Base-by-base conservation (phyloP, 2,113 vertebrate species). In the Dinomys branickii region DNA sequence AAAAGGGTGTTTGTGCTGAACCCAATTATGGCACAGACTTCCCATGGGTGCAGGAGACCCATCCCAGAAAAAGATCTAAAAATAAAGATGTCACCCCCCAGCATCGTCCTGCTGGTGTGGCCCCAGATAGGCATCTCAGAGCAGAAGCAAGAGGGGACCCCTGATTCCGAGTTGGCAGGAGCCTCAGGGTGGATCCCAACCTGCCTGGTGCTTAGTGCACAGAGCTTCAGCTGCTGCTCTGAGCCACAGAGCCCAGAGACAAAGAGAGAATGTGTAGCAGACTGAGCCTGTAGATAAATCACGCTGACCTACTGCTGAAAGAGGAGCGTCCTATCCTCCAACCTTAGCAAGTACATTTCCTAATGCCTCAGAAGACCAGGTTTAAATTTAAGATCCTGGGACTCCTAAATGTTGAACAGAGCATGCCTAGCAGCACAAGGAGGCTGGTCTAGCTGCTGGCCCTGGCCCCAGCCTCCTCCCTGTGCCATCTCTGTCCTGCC, bases 401-500 rank as follows among this genome's bases (percentile, higher is more conserved):
- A 2, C 12, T 24, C 73, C 83, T 30, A 0, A 59, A 5, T 35
- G 28, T 12, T 16, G 10, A 30, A 35, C 11, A 3, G 2, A 65
- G 22, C 22, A 3, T 0, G 0, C 3, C 3, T 0, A 0, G 69
- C 11, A 14, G 5, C 52, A 9, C 1, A 0, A 28, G 17, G 41
- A 10, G 35, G 14, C 30, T 4, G 65, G 44, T 28, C 38, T 28
- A 44, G 50, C 1, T 22, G 0, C 24, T 4, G 20, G 26, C 2
- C 22, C 80, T 24, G 12, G 20, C 41, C 50, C 52, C 30, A 20
- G 28, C 28, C 3, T 0, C 35, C 19, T 0, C 26, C 47, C 20
- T 22, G 52, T 35, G 82, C n/a, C 4, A 1, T 9, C 9, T 67
- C 73, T 24, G 16, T 41, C 38, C 86, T 69, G 8, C 50, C 24